Evolutionary conservation across 2,888 invertebrate genomes (phyloP).

Genomic region (Eristalis pertinax): DNA sequence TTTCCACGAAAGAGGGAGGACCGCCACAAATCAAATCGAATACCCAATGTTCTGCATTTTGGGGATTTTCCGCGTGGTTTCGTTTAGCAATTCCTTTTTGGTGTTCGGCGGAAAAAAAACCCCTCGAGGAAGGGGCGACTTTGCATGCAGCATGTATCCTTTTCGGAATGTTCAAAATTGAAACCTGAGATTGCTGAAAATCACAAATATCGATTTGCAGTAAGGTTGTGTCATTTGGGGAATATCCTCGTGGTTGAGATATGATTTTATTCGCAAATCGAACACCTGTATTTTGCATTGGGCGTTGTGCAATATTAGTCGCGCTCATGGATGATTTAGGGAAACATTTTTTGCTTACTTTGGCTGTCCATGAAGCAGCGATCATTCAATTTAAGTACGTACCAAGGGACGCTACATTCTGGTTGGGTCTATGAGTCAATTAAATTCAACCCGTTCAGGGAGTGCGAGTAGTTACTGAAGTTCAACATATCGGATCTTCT

Average conservation of each 20-base stretch:
- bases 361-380: too few relatives aligned
- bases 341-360: background rate
- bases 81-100: background rate
- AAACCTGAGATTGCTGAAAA: constrained; percentile 10
- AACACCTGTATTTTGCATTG: constrained; percentile 22
- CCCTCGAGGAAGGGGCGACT: background rate
- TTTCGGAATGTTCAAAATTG: constrained; percentile 15
- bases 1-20: background rate
- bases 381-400: background rate
- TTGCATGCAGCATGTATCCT: constrained; percentile 21
- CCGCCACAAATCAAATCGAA: constrained; percentile 23
- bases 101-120: background rate
- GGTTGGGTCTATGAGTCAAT: background rate
- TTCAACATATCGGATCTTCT: too few relatives aligned
- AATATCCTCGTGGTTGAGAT: constrained; percentile 25
- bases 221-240: constrained; percentile 7
- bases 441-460: background rate
- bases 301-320: background rate
- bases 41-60: constrained; percentile 12
- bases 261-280: constrained; percentile 5
- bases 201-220: constrained; percentile 53
- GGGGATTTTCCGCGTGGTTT: constrained; percentile 3
- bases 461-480: too few relatives aligned
- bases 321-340: background rate
- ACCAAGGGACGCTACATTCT: too few relatives aligned